phyloP scores from a whole-genome alignment of 2,888 invertebrate genomes.

The Acronicta psi region DNA sequence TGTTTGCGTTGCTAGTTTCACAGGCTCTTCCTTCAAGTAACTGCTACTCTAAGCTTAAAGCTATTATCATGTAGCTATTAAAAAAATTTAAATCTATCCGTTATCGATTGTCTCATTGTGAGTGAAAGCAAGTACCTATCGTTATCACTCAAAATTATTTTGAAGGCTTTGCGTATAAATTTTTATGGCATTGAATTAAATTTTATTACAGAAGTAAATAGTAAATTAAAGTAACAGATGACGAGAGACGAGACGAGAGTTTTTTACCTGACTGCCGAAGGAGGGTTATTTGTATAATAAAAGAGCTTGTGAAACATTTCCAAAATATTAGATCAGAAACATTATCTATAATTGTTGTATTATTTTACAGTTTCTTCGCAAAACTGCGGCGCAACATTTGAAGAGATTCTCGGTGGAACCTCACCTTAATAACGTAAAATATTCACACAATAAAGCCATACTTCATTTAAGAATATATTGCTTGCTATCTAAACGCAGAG shows the following conservation, averaged over 20 bases:
- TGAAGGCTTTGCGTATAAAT: too few species aligned
- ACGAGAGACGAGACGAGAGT: too few species aligned
- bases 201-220: too few species aligned
- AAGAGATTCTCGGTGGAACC: conserved; percentile 52
- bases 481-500: neutral
- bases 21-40: conserved; percentile 29
- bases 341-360: conserved; percentile 27
- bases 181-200: too few species aligned
- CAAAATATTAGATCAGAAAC: neutral
- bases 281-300: neutral
- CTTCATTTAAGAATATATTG: neutral
- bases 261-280: too few species aligned
- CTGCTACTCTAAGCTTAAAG: neutral
- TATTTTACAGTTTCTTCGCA: conserved; percentile 83
- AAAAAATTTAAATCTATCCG: too few species aligned
- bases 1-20: conserved; percentile 48
- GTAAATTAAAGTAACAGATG: too few species aligned
- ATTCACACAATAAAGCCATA: conserved; percentile 18
- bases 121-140: too few species aligned
- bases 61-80: neutral
- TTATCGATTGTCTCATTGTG: too few species aligned
- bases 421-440: conserved; percentile 45
- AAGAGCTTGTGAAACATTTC: conserved; percentile 35
- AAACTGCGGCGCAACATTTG: conserved; percentile 83
- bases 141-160: too few species aligned